Percentiles rank a stretch among this genome's conserved stretches.
Conservation (phyloP, 2,888 invertebrate species). For the Lydus trimaculatus region DNA sequence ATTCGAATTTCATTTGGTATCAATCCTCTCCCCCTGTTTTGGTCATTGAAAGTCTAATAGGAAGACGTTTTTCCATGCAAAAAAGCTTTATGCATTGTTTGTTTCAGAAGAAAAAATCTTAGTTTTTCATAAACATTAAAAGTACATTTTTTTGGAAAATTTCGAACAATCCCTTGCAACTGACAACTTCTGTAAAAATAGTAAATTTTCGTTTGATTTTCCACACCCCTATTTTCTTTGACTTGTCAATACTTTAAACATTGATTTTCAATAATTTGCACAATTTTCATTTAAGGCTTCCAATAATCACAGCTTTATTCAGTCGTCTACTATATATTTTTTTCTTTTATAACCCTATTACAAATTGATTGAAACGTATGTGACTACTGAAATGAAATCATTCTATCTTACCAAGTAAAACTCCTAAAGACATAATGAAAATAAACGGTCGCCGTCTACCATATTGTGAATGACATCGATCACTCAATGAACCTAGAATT, state of each 20-base stretch:
- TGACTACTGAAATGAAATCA: background rate
- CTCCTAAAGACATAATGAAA: slow-evolving; percentile 85
- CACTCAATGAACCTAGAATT: slow-evolving; percentile 89
- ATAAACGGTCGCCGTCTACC: slow-evolving; percentile 94
- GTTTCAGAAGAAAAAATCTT: no score
- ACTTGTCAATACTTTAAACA: background rate
- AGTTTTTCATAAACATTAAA: no score
- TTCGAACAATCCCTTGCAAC: no score
- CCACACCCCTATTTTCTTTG: background rate
- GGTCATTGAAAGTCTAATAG: no score
- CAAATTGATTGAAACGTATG: background rate
- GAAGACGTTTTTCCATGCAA: no score
- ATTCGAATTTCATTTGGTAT: no score
- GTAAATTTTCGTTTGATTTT: background rate
- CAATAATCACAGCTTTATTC: slow-evolving; percentile 4
- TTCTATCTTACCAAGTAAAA: slow-evolving; percentile 76
- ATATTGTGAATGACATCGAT: slow-evolving; percentile 80
- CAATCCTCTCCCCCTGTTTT: no score
- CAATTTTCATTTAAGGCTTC: background rate
- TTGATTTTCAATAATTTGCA: slow-evolving; percentile 1
- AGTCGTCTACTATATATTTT: background rate
- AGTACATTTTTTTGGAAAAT: no score
- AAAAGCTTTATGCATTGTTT: no score
- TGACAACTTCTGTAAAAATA: background rate
- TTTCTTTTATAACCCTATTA: background rate